A percentile compares a stretch with the other conserved stretches of the same genome.
phyloP scores from a whole-genome alignment of 2,797 vertebrate species.

The Tapera naevia region DNA sequence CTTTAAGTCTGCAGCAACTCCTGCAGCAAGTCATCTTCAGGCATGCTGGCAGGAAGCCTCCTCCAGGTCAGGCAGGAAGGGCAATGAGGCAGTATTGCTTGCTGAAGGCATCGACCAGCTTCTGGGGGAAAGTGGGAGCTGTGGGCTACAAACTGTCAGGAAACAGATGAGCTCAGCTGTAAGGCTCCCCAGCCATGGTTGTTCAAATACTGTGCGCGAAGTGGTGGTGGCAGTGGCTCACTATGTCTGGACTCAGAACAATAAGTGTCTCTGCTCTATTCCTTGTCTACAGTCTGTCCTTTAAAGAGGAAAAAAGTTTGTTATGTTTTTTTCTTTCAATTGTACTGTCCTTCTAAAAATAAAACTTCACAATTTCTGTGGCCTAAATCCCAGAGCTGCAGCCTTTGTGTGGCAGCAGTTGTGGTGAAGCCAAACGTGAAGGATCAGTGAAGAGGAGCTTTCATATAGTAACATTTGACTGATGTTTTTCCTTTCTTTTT shows the following conservation, averaged over 20 bases:
- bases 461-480: neutral
- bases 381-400: neutral
- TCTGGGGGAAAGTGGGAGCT: neutral
- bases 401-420: neutral
- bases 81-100: too few relatives aligned
- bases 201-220: accelerated
- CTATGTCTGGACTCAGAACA: neutral
- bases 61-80: neutral
- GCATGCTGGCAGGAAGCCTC: neutral
- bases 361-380: neutral
- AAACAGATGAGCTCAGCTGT: accelerated
- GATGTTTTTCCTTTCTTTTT: neutral
- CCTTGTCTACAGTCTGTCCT: neutral
- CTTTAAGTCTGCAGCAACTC: neutral
- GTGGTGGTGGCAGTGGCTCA: neutral
- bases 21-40: neutral
- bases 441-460: neutral
- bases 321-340: neutral
- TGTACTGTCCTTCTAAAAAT: neutral
- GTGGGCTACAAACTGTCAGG: neutral
- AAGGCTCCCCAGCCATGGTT: neutral
- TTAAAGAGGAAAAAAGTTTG: neutral
- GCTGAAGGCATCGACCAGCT: accelerated
- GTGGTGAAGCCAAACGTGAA: neutral
- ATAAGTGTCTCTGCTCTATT: neutral